phyloP scores from a whole-genome alignment of 2,888 invertebrate genomes.

The Andrena flavipes region DNA sequence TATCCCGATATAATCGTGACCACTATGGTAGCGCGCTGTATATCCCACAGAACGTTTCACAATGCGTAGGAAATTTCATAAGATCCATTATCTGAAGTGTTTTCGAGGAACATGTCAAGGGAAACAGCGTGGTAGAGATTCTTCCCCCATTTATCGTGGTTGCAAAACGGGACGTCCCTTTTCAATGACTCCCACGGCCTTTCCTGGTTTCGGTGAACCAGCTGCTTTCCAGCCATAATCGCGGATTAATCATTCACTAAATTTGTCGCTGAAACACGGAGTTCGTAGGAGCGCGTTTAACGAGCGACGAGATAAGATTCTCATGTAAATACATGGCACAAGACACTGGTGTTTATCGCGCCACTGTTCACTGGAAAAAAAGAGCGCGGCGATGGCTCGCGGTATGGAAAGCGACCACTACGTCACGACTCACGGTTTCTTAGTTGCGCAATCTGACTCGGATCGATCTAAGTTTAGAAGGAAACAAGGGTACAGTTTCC shows the following conservation, averaged over 20 bases:
- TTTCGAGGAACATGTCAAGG: conserved; percentile 56
- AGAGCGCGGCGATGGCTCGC: conserved; percentile 12
- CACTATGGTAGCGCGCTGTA: too few relatives aligned
- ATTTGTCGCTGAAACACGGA: conserved; percentile 54
- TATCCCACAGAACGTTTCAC: conserved; percentile 17
- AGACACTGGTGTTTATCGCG: conserved; percentile 61
- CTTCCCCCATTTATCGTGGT: conserved; percentile 9
- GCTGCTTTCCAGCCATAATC: conserved; percentile 23
- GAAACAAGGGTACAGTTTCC: conserved; percentile 36
- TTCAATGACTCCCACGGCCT: background rate
- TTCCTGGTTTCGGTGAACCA: background rate
- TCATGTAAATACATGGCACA: conserved; percentile 66
- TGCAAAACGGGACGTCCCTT: conserved; percentile 21
- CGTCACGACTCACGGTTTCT: conserved; percentile 34
- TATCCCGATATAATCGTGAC: too few relatives aligned
- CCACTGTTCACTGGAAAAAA: conserved; percentile 40
- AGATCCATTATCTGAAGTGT: conserved; percentile 48
- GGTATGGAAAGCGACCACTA: conserved; percentile 26
- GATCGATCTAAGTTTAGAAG: conserved; percentile 36
- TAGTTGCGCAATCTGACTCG: conserved; percentile 49
- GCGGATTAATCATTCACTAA: conserved; percentile 66
- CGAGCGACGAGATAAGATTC: conserved; percentile 66
- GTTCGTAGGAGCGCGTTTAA: conserved; percentile 40
- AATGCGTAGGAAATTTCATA: conserved; percentile 47
- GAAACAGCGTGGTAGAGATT: conserved; percentile 16